Percentiles rank a stretch among this genome's conserved stretches.
Evolutionary conservation across 2,113 vertebrate species (phyloP).

Genomic region (Heterotis niloticus): DNA sequence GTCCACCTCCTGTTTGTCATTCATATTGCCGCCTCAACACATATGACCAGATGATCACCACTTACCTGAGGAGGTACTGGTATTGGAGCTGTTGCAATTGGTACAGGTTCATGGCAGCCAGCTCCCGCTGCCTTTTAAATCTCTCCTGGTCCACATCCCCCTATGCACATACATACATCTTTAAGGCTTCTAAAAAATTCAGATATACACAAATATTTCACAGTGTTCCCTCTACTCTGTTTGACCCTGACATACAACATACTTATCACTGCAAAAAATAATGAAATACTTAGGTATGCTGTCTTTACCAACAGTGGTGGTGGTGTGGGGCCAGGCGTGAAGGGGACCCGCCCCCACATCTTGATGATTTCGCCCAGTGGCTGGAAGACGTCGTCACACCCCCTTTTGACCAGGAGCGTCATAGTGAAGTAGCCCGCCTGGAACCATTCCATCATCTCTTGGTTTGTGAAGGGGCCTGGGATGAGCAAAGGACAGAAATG

Average conservation of each 20-base stretch:
- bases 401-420: constrained; percentile 91
- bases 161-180: constrained; percentile 50
- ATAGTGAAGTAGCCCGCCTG: constrained; percentile 97
- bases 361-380: constrained; percentile 93
- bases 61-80: constrained; percentile 90
- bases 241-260: too few relatives aligned
- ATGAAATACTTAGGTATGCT: neutral
- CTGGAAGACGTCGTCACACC: constrained; percentile 94
- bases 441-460: constrained; percentile 97
- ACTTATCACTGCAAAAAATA: neutral
- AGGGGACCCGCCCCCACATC: constrained; percentile 95
- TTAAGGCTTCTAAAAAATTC: neutral
- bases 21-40: too few relatives aligned
- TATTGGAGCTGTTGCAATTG: constrained; percentile 90
- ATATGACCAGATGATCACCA: too few relatives aligned
- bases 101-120: constrained; percentile 87
- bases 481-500: constrained; percentile 12
- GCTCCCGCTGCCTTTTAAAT: constrained; percentile 87
- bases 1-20: too few relatives aligned
- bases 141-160: constrained; percentile 89
- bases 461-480: constrained; percentile 93
- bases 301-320: constrained; percentile 80
- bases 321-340: constrained; percentile 79
- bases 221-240: too few relatives aligned
- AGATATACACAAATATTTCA: neutral